Conservation (phyloP, 2,888 invertebrate species). For the Andricus curvator region DNA sequence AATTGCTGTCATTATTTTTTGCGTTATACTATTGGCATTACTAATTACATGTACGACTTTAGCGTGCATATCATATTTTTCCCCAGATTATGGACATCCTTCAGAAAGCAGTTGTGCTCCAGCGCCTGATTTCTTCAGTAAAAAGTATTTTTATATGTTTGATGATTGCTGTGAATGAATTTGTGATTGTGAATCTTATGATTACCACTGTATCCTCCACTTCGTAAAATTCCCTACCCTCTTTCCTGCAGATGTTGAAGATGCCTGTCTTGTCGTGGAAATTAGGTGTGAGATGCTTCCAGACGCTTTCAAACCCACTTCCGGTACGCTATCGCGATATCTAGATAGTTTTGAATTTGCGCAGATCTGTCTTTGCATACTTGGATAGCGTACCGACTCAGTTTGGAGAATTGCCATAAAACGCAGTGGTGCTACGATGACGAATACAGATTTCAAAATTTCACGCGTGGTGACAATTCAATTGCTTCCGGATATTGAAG, state of each 20-base stretch:
- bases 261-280: slow-evolving; percentile 29
- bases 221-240: neutral
- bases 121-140: neutral
- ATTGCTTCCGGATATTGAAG: neutral
- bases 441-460: slow-evolving; percentile 17
- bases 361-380: neutral
- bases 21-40: neutral
- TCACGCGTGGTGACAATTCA: neutral
- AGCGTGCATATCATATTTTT: neutral
- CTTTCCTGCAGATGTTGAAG: neutral
- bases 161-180: slow-evolving; percentile 9
- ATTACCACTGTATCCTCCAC: neutral
- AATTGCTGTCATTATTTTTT: neutral
- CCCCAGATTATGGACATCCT: slow-evolving; percentile 5
- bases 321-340: slow-evolving; percentile 9
- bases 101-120: slow-evolving; percentile 9
- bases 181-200: neutral
- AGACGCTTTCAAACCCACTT: neutral
- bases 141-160: slow-evolving; percentile 6
- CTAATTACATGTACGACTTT: neutral
- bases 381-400: slow-evolving; percentile 6
- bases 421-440: slow-evolving; percentile 27
- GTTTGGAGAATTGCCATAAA: slow-evolving; percentile 22
- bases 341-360: neutral
- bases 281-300: neutral